These are phyloP conservation scores for Ophthalmolycus amberensis DNA, from an alignment of 2,113 vertebrate species.

Conservation along the genomic window DNA sequence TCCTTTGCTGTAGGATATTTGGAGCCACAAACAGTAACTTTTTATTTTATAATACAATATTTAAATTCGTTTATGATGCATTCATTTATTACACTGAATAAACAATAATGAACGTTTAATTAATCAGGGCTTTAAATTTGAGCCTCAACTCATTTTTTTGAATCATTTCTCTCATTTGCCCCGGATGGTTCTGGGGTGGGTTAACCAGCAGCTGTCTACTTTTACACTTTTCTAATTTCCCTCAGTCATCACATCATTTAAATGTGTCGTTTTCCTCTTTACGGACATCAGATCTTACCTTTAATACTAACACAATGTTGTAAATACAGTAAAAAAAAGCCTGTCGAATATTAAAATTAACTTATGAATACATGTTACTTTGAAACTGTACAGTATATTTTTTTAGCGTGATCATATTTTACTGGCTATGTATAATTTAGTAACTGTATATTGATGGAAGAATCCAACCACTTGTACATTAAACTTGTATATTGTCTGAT, in stretches of 20 bases:
- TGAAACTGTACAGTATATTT: constrained; percentile 21
- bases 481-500: constrained; percentile 7
- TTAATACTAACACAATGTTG: not conserved
- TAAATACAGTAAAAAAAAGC: not conserved
- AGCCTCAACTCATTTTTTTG: not conserved
- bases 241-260: no score
- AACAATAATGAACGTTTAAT: not conserved
- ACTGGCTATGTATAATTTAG: constrained; percentile 43
- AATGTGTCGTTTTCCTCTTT: not conserved
- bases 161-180: not conserved
- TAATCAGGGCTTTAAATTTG: not conserved
- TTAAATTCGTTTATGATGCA: not conserved
- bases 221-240: not conserved
- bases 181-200: not conserved
- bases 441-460: not conserved
- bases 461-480: constrained; percentile 31
- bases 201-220: not conserved
- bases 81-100: not conserved
- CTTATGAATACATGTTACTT: constrained; percentile 24
- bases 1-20: no score
- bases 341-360: not conserved
- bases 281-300: not conserved
- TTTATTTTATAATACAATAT: not conserved
- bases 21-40: not conserved
- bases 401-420: not conserved